A percentile compares a stretch with the other conserved stretches of the same genome.
Conservation (phyloP, 1,140 invertebrate genomes). For the Gryllus bimaculatus region DNA sequence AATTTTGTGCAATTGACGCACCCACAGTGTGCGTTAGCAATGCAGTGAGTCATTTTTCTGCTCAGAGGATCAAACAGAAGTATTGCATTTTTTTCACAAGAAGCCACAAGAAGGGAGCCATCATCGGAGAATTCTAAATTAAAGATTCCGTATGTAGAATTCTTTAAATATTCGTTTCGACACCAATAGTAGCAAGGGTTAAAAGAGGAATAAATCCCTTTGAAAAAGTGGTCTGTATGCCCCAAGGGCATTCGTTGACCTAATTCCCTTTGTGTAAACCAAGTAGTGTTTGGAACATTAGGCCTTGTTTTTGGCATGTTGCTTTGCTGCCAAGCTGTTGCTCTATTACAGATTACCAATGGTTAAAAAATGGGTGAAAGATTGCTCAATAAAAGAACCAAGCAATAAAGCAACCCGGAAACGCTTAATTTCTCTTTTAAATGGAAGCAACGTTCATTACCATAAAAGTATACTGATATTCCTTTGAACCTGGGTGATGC, state of each 20-base stretch:
- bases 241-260: slow-evolving; percentile 47
- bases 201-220: slow-evolving; percentile 54
- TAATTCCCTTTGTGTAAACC: slow-evolving; percentile 43
- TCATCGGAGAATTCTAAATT: slow-evolving; percentile 88
- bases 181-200: slow-evolving; percentile 55
- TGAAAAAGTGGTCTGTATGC: slow-evolving; percentile 47
- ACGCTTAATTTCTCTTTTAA: no score
- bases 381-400: no score
- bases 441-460: no score
- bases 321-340: neutral
- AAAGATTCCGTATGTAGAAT: slow-evolving; percentile 66
- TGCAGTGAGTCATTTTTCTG: slow-evolving; percentile 59
- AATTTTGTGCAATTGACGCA: slow-evolving; percentile 93
- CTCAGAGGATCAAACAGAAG: slow-evolving; percentile 80
- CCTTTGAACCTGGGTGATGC: no score
- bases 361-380: no score
- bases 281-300: slow-evolving; percentile 24
- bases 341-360: no score
- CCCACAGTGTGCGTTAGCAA: slow-evolving; percentile 74
- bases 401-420: no score
- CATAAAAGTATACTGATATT: no score
- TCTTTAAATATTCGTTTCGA: slow-evolving; percentile 38
- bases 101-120: slow-evolving; percentile 77
- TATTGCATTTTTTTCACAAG: slow-evolving; percentile 82
- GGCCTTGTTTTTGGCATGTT: slow-evolving; percentile 17